These are phyloP conservation scores for Hermetia illucens DNA, from an alignment of 1,140 invertebrate species.

Conservation along the genomic window DNA sequence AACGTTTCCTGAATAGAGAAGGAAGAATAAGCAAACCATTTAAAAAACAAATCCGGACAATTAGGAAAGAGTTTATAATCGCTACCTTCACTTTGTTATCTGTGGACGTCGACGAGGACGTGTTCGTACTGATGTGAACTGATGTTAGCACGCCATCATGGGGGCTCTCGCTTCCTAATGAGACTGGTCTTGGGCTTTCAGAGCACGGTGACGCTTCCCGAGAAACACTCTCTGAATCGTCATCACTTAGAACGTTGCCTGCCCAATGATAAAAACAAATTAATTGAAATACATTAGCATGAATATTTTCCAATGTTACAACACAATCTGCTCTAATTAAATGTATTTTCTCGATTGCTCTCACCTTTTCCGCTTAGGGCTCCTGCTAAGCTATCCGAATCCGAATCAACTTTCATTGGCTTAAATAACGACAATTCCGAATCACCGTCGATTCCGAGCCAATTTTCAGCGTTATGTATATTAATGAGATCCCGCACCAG, in stretches of 20 bases:
- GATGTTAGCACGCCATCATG: constrained; percentile 5
- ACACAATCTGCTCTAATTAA: background rate
- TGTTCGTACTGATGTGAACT: constrained; percentile 9
- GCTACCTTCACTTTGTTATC: background rate
- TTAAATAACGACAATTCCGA: constrained; percentile 69
- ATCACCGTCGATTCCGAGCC: constrained; percentile 81
- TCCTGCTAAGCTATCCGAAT: constrained; percentile 33
- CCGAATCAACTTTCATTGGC: constrained; percentile 44
- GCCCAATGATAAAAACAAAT: background rate
- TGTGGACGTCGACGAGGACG: too few species aligned
- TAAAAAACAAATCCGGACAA: too few species aligned
- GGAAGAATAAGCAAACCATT: too few species aligned
- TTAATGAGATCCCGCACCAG: constrained; percentile 78
- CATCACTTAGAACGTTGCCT: constrained; percentile 25
- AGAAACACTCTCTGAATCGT: constrained; percentile 41
- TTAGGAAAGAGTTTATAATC: too few species aligned
- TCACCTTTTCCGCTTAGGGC: constrained; percentile 23
- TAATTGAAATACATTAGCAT: background rate
- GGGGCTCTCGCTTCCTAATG: constrained; percentile 7
- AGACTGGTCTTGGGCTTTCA: constrained; percentile 32
- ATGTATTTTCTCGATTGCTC: background rate
- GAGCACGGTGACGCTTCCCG: constrained; percentile 48
- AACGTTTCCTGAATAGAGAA: too few species aligned
- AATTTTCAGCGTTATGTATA: constrained; percentile 86
- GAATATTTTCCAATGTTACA: background rate